Base-by-base conservation (phyloP, 2,888 invertebrate species). In the Troglohyphantes excavatus region DNA sequence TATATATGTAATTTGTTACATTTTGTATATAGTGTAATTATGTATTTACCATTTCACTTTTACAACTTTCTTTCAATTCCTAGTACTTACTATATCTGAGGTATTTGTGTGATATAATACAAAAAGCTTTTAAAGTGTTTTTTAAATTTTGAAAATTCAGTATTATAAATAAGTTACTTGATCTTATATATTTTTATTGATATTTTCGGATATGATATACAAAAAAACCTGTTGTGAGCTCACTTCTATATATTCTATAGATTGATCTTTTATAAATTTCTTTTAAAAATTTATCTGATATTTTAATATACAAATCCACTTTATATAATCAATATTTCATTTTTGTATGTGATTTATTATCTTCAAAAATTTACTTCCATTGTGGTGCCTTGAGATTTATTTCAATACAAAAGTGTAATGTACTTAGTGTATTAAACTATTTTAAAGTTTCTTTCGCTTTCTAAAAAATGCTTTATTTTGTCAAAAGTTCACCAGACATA, bases 261-360 rank as follows among this genome's bases (percentile, higher is more conserved):
- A n/a, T n/a, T n/a, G n/a, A n/a, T n/a, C n/a, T n/a, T n/a, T n/a
- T n/a, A n/a, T n/a, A 39, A 11, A 53, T 53, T 53, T 6, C 53
- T 53, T 33, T 9, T n/a, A 53, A 53, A 53, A 53, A 33, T n/a
- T n/a, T 17, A 53, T 53, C n/a, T 53, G n/a, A 53, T 53, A 53
- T 53, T 53, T 17, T 5, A 53, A 53, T 53, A n/a, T 53, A 53
- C 0, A 53, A 5, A 53, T 53, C 13, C 39, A 53, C n/a, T 53
- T 53, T 53, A n/a, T 53, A 53, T 53, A 53, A 13, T 53, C 53
- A 53, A n/a, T 53, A n/a, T 53, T 53, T 53, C n/a, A 13, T 53
- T 53, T 53, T 53, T 53, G 46, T 53, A 53, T 53, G 53, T n/a
- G n/a, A 53, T 53, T 53, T 53, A n/a, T 53, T 53, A 53, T n/a